Evolutionary conservation across 1,140 invertebrate species (phyloP).

Genomic region (Pseudomyrmex pallidus): DNA sequence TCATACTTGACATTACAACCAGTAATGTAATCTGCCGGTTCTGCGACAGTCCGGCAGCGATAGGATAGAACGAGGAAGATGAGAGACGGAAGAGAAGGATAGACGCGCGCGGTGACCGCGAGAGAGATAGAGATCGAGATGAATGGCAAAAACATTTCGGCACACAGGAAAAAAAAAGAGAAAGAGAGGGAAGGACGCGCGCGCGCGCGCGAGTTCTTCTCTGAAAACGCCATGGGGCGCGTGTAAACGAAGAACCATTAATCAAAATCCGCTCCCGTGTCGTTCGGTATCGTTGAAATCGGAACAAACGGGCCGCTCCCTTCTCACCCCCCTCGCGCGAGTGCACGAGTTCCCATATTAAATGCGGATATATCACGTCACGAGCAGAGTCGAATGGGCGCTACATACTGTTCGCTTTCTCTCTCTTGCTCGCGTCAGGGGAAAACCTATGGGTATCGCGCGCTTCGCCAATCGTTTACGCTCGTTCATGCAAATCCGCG

Average conservation of each 20-base stretch:
- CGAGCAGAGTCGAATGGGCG: constrained; percentile 58
- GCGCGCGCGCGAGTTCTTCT: neutral
- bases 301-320: constrained; percentile 63
- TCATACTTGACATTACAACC: constrained; percentile 69
- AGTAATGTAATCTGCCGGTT: constrained; percentile 64
- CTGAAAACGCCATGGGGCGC: constrained; percentile 46
- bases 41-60: neutral
- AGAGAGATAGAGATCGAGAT: constrained; percentile 8
- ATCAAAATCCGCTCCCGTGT: constrained; percentile 66
- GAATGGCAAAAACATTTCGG: constrained; percentile 18
- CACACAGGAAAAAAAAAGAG: neutral
- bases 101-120: neutral
- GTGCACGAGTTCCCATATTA: constrained; percentile 71
- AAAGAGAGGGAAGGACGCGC: neutral
- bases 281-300: constrained; percentile 71
- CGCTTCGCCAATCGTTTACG: constrained; percentile 46
- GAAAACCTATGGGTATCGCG: constrained; percentile 43
- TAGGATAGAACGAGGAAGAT: neutral
- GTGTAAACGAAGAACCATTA: constrained; percentile 68
- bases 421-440: neutral
- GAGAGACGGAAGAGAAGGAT: neutral
- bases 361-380: constrained; percentile 72
- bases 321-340: constrained; percentile 2
- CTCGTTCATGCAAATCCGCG: constrained; percentile 56
- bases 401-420: constrained; percentile 48